Conservation (phyloP, 2,113 vertebrate species). For the Takifugu flavidus region DNA sequence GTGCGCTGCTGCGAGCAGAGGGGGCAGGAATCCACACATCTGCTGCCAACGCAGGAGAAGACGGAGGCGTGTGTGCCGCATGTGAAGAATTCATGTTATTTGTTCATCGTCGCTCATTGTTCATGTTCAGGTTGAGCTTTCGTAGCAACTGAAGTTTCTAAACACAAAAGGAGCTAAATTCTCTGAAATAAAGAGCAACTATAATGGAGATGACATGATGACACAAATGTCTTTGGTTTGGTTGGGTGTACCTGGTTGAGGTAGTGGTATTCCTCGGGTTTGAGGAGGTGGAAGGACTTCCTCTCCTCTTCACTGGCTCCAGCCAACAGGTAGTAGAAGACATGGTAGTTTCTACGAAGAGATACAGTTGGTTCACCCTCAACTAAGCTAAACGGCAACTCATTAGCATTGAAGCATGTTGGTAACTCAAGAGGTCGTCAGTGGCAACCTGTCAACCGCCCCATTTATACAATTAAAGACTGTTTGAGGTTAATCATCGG, state of each 20-base stretch:
- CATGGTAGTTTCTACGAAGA: constrained; percentile 89
- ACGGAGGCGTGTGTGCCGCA: constrained; percentile 15
- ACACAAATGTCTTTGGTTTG: too few species aligned
- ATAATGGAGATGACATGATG: neutral
- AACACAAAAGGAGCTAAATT: neutral
- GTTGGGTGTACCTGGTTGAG: constrained; percentile 86
- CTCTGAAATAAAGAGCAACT: neutral
- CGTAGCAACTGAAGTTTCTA: too few species aligned
- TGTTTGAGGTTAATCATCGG: too few species aligned
- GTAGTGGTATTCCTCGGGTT: constrained; percentile 94
- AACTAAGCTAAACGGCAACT: neutral
- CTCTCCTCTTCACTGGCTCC: constrained; percentile 93
- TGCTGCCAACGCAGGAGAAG: constrained; percentile 38
- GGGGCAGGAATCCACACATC: constrained; percentile 34
- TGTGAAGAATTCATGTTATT: constrained; percentile 1
- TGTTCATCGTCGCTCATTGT: neutral
- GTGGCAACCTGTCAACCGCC: too few species aligned
- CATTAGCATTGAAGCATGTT: too few species aligned
- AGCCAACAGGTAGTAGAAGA: constrained; percentile 96
- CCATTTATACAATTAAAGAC: too few species aligned
- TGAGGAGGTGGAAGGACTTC: constrained; percentile 87
- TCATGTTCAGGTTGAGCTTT: too few species aligned
- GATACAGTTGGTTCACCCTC: neutral
- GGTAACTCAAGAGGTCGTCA: too few species aligned
- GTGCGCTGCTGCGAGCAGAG: neutral